Evolutionary conservation across 2,113 vertebrate genomes (phyloP), one percentile per base, ranked within the genome.

Genomic region (Propithecus coquereli): DNA sequence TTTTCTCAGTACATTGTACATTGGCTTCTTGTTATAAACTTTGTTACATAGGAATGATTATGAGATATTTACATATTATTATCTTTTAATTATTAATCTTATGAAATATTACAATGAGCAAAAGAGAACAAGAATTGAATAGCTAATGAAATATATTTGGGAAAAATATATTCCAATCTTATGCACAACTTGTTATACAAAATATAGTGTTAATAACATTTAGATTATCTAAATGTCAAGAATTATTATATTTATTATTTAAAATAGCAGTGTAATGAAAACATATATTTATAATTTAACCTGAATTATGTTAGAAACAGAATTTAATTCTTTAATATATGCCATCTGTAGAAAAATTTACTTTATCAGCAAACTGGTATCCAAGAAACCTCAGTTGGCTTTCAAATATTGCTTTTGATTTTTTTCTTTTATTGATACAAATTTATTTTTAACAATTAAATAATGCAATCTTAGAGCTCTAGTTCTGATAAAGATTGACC

Each of bases 1-100:
- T 97, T 93, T 91, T 59, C 32, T 95, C 16, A 95, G 27, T 89
- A 54, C 34, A 50, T 30, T 89, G n/a, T 87, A 96, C 30, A 87
- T 25, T 81, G 10, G 94, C 93, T 92, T 47, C 40, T 73, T 80
- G 3, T 30, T 23, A 87, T 84, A 79, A 1, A 83, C 6, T 20
- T 92, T 92, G 0, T 84, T 43, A 54, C 40, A 20, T 9, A 79
- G 16, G 11, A 87, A 94, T 52, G 0, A 43, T 54, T 61, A 43
- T 76, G 23, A 27, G 37, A 63, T 68, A 34, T 40, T 74, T 47
- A 25, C 22, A 61, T 57, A 87, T 83, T 54, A 23, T 86, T 83
- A 45, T 91, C 27, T 12, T 34, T 68, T 70, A n/a, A 4, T 83
- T 63, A 83, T 74, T 93, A 27, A 70, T 91, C 10, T 68, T 80